Percentiles rank a stretch among this genome's conserved stretches.
These are phyloP conservation scores for Lepidostoma basale DNA, from an alignment of 1,140 invertebrate species.

Conservation along the genomic window DNA sequence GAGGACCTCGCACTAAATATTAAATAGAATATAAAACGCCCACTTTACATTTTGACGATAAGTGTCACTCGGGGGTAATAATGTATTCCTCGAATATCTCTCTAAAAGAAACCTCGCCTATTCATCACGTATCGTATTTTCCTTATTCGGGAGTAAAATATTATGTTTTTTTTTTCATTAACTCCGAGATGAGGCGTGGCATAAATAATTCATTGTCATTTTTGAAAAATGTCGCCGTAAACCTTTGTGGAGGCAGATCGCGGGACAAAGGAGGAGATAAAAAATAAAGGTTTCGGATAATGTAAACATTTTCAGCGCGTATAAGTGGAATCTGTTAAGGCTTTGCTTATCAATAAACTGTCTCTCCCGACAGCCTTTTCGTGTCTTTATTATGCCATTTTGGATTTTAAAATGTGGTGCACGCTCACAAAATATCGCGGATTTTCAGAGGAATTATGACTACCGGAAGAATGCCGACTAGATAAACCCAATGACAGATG, in stretches of 20 bases:
- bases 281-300: too few species aligned
- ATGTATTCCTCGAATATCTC: neutral
- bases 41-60: neutral
- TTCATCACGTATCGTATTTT: conserved; percentile 14
- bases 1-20: neutral
- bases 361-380: too few species aligned
- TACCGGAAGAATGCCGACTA: too few species aligned
- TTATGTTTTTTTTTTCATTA: conserved; percentile 11
- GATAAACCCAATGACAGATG: too few species aligned
- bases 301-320: too few species aligned
- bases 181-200: neutral
- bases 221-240: neutral
- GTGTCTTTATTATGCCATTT: too few species aligned
- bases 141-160: neutral
- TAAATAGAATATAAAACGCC: conserved; percentile 21
- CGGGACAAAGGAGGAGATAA: too few species aligned
- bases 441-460: too few species aligned
- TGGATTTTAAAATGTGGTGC: too few species aligned
- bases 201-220: neutral
- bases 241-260: neutral
- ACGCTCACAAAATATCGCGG: too few species aligned
- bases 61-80: neutral
- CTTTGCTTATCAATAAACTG: too few species aligned
- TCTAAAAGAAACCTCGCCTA: neutral
- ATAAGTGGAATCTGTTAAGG: too few species aligned